A percentile compares a stretch with the other conserved stretches of the same genome.
phyloP scores from a whole-genome alignment of 2,113 vertebrate genomes.

The Baryphthengus martii region DNA sequence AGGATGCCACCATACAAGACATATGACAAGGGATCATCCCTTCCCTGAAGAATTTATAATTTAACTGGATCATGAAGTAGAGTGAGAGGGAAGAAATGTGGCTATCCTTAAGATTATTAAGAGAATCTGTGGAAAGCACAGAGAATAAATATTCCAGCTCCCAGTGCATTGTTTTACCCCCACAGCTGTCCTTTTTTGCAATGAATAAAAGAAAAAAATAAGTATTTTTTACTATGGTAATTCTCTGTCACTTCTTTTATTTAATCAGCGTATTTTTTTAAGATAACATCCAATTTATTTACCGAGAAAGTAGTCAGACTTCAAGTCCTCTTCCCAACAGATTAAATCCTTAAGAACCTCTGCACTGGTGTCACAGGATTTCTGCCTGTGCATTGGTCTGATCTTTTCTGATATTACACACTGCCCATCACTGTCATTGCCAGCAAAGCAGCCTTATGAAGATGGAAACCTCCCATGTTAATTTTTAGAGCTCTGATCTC shows the following conservation, averaged over 20 bases:
- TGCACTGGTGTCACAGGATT: not conserved
- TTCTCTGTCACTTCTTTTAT: not conserved
- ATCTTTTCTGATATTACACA: not conserved
- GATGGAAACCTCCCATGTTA: conserved; percentile 8
- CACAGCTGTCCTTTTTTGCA: not conserved
- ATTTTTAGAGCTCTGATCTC: not conserved
- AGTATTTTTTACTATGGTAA: not conserved
- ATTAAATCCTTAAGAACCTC: not conserved
- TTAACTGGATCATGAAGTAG: not conserved
- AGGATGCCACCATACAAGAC: not conserved
- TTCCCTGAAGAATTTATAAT: not conserved
- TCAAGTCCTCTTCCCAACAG: not conserved
- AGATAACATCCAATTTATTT: not conserved
- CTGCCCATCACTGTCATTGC: not conserved
- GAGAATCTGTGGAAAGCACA: not conserved
- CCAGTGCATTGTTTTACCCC: not conserved
- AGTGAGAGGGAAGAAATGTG: not conserved
- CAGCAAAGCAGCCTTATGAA: not conserved
- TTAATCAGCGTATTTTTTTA: not conserved
- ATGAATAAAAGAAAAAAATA: not conserved
- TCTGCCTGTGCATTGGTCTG: not conserved
- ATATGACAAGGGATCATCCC: not conserved
- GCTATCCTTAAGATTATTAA: not conserved
- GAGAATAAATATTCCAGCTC: not conserved
- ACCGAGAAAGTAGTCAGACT: not conserved